Conservation (phyloP, 2,888 invertebrate genomes). For the Galeopsomyia nigrocyanea region DNA sequence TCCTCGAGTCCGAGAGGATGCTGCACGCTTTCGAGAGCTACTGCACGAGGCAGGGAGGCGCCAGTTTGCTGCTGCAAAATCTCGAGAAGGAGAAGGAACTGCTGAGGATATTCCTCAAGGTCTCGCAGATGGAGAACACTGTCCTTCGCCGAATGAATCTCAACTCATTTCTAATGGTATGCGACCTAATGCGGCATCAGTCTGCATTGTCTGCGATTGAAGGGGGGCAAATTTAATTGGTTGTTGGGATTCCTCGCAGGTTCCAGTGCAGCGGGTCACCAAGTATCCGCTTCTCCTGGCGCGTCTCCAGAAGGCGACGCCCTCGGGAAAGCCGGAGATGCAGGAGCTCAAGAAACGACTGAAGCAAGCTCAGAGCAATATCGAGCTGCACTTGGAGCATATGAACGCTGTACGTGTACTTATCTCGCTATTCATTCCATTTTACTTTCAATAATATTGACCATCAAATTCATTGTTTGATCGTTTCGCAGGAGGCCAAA, state of each 20-base stretch:
- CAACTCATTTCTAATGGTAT: conserved; percentile 97
- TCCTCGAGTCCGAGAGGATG: conserved; percentile 93
- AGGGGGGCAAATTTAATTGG: neutral
- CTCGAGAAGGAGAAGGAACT: conserved; percentile 96
- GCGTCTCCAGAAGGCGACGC: conserved; percentile 91
- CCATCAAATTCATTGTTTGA: neutral
- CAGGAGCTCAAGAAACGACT: conserved; percentile 86
- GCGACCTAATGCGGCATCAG: conserved; percentile 43
- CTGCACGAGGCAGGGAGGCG: conserved; percentile 92
- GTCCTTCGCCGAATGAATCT: conserved; percentile 94
- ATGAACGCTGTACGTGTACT: conserved; percentile 81
- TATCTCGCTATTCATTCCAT: neutral
- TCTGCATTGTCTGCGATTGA: too few species aligned
- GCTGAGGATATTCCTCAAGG: conserved; percentile 91
- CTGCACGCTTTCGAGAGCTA: conserved; percentile 95
- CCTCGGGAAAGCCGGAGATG: conserved; percentile 76
- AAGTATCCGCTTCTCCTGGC: conserved; percentile 95
- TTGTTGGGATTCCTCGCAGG: conserved; percentile 68
- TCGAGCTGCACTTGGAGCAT: conserved; percentile 92
- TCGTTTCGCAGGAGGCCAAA: conserved; percentile 79
- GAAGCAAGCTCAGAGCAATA: conserved; percentile 90
- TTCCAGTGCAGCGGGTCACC: conserved; percentile 96
- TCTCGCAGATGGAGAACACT: conserved; percentile 97
- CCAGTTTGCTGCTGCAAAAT: conserved; percentile 88
- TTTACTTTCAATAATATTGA: conserved; percentile 13